phyloP scores from a whole-genome alignment of 2,888 invertebrate species.

The Tenthredo amoena region DNA sequence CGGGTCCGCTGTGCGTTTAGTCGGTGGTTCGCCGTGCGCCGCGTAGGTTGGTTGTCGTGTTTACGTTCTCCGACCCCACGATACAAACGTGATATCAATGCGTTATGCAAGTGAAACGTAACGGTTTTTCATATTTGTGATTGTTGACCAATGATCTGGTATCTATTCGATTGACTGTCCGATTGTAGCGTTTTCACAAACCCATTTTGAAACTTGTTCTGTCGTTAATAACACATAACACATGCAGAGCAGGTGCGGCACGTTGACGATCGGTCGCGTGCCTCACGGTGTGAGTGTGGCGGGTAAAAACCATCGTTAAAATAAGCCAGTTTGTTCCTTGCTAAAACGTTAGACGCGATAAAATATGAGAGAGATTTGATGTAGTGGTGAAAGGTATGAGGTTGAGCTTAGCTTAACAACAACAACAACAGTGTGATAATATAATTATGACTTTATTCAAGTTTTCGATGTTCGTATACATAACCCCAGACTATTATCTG shows the following conservation, averaged over 20 bases:
- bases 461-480: neutral
- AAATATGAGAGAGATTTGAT: neutral
- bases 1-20: constrained; percentile 63
- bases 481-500: constrained; percentile 1
- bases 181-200: neutral
- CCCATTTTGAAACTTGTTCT: neutral
- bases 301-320: neutral
- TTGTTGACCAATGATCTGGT: neutral
- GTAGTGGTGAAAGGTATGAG: neutral
- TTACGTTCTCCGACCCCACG: constrained; percentile 60
- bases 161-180: neutral
- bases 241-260: constrained; percentile 55
- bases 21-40: constrained; percentile 69
- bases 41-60: constrained; percentile 60
- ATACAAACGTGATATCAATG: neutral
- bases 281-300: constrained; percentile 25
- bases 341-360: neutral
- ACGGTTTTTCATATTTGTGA: neutral
- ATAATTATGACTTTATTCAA: constrained; percentile 12
- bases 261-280: constrained; percentile 53
- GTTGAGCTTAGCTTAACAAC: neutral
- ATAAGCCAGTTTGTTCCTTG: neutral
- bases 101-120: neutral
- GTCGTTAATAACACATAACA: neutral
- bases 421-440: neutral